phyloP scores from a whole-genome alignment of 2,888 invertebrate species.

The Caradrina clavipalpis region DNA sequence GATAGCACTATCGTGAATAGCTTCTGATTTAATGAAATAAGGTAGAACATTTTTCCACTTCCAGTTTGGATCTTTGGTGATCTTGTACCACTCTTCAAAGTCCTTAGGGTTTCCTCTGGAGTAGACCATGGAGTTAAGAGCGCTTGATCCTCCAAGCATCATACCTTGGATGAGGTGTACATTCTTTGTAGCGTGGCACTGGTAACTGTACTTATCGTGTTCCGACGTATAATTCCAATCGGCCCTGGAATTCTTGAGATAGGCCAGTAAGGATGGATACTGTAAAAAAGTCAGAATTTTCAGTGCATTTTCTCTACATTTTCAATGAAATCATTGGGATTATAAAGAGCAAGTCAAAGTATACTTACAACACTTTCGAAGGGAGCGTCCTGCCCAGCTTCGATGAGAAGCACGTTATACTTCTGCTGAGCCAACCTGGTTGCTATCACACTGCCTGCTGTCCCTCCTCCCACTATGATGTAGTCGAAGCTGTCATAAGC shows the following conservation, averaged over 20 bases:
- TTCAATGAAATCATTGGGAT: neutral
- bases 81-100: slow-evolving; percentile 45
- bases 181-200: slow-evolving; percentile 15
- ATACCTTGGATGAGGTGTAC: slow-evolving; percentile 28
- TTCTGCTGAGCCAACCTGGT: slow-evolving; percentile 42
- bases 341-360: neutral
- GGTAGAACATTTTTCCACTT: slow-evolving; percentile 47
- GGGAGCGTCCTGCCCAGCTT: slow-evolving; percentile 50
- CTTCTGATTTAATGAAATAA: slow-evolving; percentile 55
- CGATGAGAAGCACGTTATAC: slow-evolving; percentile 48
- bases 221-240: slow-evolving; percentile 51
- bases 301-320: neutral
- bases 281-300: slow-evolving; percentile 17
- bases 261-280: slow-evolving; percentile 37
- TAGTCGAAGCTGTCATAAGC: slow-evolving; percentile 42
- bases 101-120: slow-evolving; percentile 42
- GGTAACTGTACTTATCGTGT: slow-evolving; percentile 25
- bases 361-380: slow-evolving; percentile 43
- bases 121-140: slow-evolving; percentile 43
- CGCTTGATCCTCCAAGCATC: slow-evolving; percentile 54
- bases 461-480: slow-evolving; percentile 50
- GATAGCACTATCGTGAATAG: slow-evolving; percentile 34
- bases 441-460: slow-evolving; percentile 48
- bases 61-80: slow-evolving; percentile 50
- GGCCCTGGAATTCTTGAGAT: slow-evolving; percentile 11